Evolutionary conservation across 2,888 invertebrate genomes (phyloP), one percentile per base, ranked within the genome.

Genomic region (Volucella bombylans): DNA sequence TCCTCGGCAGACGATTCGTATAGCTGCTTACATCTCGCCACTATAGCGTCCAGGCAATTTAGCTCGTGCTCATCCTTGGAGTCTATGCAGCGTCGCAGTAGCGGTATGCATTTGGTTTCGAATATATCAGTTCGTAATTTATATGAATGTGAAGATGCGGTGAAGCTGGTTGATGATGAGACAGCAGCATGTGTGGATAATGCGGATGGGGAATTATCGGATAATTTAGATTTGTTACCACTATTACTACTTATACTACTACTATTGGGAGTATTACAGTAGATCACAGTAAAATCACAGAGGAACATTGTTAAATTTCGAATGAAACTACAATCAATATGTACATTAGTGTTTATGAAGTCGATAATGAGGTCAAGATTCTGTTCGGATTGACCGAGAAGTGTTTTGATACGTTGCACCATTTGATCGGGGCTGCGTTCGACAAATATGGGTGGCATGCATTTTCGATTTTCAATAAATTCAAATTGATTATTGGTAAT

Each of bases 331-430:
- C 82, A 87, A 79, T 89, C 90, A 74, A 90, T 90, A 87, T 88
- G 83, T 86, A 91, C 91, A 88, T 91, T 91, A 14, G 91, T 91
- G 72, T 88, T 90, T 9, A 91, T 90, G 76, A 90, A 91, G 67
- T 91, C 91, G 64, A 91, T 90, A 68, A 90, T 90, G 87, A 90
- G 88, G 83, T 91, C 89, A 57, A 89, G 69, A 52, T 68, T 87
- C 14, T 87, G 87, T 68, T 79, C 88, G 59, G 87, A 87, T 65
- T 87, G 72, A 9, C 87, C 88, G 65, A 91, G 79, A 73, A 91
- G 86, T 76, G 87, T 86, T 73, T 89, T 88, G 43, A 91, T 90
- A 9, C 91, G 89, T 47, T 89, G 88, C 81, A 91, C 88, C 76
- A 90, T 89, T 43, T 90, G 89, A 12, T 77, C 87, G 86, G 55